Base-by-base conservation (phyloP, 1,140 invertebrate species). In the Hyles euphorbiae region DNA sequence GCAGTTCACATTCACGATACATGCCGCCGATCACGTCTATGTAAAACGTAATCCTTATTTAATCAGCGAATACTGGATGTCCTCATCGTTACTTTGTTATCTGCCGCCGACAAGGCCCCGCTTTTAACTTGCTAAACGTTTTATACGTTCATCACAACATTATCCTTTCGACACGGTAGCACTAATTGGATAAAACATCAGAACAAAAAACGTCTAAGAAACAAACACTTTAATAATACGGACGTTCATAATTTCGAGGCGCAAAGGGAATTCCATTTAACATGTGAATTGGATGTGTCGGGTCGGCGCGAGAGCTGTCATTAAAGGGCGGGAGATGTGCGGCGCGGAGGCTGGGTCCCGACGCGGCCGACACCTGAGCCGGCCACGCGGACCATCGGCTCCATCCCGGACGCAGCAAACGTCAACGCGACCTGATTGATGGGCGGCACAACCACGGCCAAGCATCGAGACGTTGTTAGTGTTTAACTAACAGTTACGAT, bases 131-230 rank as follows among this genome's bases (percentile, higher is more conserved):
- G 78, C 72, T 85, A 81, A 84, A 76, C 74, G 72, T 71, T 87
- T 86, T 76, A 82, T 84, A 65, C 68, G 73, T 83, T 82, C 80
- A 83, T 83, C 78, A 79, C 77, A 72, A 68, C 76, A 88, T 88
- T 88, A 88, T 87, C 81, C 83, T 87, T 88, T 88, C 83, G 86
- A 88, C 86, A 88, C 86, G 86, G 86, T 87, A 88, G 86, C 83
- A 82, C 83, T 88, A 88, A 88, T 88, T 87, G 86, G 86, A 81
- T 83, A 71, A 84, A 84, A 82, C 72, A 73, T 78, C 67, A 78
- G 70, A 71, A 81, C 69, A 81, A 84, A 81, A 86, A 88, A 79
- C 66, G 68, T 78, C 74, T 74, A 83, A 83, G 78, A 87, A 87
- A 87, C 83, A 87, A 87, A 88, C 82, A 88, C 72, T 81, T 83